Evolutionary conservation across 1,140 invertebrate species (phyloP).

Genomic region (Leptestheria dahalacensis): DNA sequence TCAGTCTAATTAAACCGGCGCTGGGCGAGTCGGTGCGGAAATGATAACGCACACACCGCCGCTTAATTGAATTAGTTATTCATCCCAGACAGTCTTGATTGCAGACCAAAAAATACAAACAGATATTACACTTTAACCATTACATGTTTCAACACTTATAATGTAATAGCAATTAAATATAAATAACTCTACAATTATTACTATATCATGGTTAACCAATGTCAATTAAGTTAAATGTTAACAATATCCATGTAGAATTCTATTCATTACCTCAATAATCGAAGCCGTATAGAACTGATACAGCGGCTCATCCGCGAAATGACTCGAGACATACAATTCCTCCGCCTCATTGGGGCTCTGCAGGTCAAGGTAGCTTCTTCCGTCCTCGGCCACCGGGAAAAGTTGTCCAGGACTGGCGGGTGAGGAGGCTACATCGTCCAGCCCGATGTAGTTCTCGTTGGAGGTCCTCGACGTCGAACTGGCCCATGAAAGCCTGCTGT

Average conservation of each 20-base stretch:
- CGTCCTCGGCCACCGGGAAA: neutral
- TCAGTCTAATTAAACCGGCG: too few species aligned
- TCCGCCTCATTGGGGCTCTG: conserved; percentile 3
- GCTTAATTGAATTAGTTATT: too few species aligned
- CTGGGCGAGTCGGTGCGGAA: too few species aligned
- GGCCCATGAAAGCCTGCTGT: conserved; percentile 11
- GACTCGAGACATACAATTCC: conserved; percentile 15
- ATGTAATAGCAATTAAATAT: neutral
- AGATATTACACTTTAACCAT: too few species aligned
- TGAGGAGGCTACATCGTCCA: conserved; percentile 12
- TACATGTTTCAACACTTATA: too few species aligned
- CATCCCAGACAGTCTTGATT: too few species aligned
- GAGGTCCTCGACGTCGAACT: conserved; percentile 7
- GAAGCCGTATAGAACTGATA: conserved; percentile 79
- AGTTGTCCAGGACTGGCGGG: neutral
- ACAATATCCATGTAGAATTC: conserved; percentile 3
- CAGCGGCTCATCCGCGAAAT: conserved; percentile 56
- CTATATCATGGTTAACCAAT: neutral
- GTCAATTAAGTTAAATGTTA: conserved; percentile 4
- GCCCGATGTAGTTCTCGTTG: conserved; percentile 11
- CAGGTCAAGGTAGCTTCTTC: conserved; percentile 3
- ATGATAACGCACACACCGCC: too few species aligned
- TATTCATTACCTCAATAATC: conserved; percentile 44
- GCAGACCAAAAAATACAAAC: too few species aligned
- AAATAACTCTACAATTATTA: neutral